Evolutionary conservation across 2,113 vertebrate genomes (phyloP), one percentile per base, ranked within the genome.

Genomic region (Rhegmatorhina hoffmannsi): DNA sequence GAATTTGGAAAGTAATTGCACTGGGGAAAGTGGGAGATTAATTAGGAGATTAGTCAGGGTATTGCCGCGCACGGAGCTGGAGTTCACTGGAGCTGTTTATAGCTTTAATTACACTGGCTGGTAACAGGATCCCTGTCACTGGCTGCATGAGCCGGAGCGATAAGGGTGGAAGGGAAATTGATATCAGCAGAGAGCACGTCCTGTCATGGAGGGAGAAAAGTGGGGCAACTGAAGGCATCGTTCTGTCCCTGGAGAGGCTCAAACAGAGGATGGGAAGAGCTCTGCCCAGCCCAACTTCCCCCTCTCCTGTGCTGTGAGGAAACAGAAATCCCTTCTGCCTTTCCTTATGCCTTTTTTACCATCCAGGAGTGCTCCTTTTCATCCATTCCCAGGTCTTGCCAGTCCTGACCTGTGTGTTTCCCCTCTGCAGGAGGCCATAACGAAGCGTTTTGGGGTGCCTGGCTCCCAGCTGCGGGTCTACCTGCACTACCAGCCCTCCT

Each of bases 401-500:
- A 0, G 2, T 10, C 44, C 62, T 63, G 24, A 59, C 28, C 62
- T 11, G 1, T 52, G 16, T 3, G 9, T 63, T 43, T 43, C 8
- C 18, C 38, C 9, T 12, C 50, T 5, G 1, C 5, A 99, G 99
- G 99, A 98, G 36, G 98, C 98, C 82, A 95, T 99, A 79, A 60
- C 53, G 59, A 91, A 98, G 97, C 97, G 89, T 6, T 99, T 98
- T 2, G 85, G 94, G 0, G 79, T 99, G 49, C 88, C 96, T 0
- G 94, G 90, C 23, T 97, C 97, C 67, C 98, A 98, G 53, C 97
- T 99, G 78, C 97, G 99, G 0, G 94, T 99, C 55, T 99, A 99
- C 96, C 97, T 99, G 80, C 99, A 99, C 94, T 99, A 99, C 97
- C 99, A 99, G 66, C 99, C 99, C 1, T 99, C 99, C 49, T 99